These are phyloP conservation scores for Myrmophylax atrothorax DNA, from an alignment of 2,113 vertebrate genomes.

Conservation along the genomic window DNA sequence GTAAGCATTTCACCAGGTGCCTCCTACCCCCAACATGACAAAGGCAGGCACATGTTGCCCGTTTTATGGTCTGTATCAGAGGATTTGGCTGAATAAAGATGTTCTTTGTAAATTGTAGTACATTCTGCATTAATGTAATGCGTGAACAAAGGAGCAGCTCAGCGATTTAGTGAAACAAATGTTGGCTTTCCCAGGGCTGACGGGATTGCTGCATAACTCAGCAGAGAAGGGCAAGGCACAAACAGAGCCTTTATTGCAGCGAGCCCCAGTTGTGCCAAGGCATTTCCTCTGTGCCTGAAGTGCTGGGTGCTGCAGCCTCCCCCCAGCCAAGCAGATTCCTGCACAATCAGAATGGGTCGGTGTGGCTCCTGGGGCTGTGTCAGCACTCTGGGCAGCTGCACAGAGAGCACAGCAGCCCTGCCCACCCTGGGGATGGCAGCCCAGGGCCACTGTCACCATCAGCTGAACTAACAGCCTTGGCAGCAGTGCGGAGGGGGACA, in stretches of 20 bases:
- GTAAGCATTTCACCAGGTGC: too few relatives aligned
- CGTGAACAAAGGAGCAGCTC: neutral
- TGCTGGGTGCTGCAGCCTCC: neutral
- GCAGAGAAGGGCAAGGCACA: neutral
- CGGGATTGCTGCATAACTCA: neutral
- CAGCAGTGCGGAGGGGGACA: neutral
- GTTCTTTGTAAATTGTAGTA: neutral
- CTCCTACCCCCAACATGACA: accelerated
- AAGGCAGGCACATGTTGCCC: accelerated
- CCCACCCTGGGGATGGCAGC: accelerated
- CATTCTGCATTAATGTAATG: neutral
- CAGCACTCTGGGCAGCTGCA: neutral
- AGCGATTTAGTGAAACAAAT: neutral
- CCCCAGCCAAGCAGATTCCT: neutral
- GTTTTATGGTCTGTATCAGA: neutral
- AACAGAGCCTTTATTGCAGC: neutral
- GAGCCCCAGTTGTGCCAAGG: neutral
- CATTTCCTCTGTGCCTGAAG: neutral
- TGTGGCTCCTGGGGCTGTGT: neutral
- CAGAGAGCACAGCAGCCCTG: neutral
- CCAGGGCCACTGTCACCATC: neutral
- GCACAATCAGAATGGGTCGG: neutral
- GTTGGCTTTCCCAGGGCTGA: neutral
- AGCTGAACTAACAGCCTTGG: accelerated
- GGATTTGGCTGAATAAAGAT: neutral